A percentile compares a stretch with the other conserved stretches of the same genome.
These are phyloP conservation scores for Ciconia nigra DNA, from an alignment of 2,797 vertebrate species.

Conservation along the genomic window DNA sequence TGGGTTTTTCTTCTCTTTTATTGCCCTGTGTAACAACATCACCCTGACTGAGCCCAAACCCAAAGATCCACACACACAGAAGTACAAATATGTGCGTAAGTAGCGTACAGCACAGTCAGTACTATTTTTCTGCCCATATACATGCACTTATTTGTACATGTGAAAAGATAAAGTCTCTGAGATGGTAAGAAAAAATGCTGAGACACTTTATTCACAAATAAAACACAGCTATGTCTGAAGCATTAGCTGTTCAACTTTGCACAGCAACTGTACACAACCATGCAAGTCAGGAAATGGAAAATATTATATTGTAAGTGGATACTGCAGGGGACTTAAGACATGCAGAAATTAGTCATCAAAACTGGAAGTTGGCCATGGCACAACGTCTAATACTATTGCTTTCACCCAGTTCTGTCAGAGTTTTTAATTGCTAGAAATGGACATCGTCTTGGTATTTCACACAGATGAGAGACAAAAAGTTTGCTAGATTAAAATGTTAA, in stretches of 20 bases:
- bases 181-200: background rate
- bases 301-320: constrained; percentile 60
- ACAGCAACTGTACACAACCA: constrained; percentile 23
- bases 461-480: background rate
- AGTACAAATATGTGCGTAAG: background rate
- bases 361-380: constrained; percentile 29
- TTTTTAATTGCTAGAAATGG: constrained; percentile 30
- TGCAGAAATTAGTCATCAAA: constrained; percentile 60
- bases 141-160: background rate
- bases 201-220: constrained; percentile 9
- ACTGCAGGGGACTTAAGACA: constrained; percentile 60
- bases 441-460: background rate
- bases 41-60: background rate
- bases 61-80: background rate
- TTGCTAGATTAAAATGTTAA: background rate
- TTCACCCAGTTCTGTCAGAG: background rate
- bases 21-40: background rate
- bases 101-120: background rate
- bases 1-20: background rate
- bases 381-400: background rate
- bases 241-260: background rate
- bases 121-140: background rate
- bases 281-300: constrained; percentile 64
- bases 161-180: background rate
- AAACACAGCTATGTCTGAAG: background rate